These are phyloP conservation scores for Calvadosia cruxmelitensis DNA, from an alignment of 30 jellyfish, hydroid and myxozoan species.

Conservation along the genomic window DNA sequence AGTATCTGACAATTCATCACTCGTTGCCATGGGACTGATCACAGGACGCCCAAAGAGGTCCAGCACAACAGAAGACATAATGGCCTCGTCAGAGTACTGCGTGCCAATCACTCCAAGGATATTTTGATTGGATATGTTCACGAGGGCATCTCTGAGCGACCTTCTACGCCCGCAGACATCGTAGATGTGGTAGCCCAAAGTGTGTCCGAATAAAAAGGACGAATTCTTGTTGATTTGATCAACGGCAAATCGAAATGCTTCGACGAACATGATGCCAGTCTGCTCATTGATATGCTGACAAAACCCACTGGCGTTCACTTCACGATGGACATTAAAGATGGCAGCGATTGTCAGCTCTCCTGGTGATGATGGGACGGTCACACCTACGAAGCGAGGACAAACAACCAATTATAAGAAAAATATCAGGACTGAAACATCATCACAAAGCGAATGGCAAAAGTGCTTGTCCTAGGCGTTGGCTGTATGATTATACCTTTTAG, in stretches of 20 bases:
- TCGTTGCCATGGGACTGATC: conserved; percentile 51
- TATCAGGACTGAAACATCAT: no score
- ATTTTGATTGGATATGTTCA: neutral
- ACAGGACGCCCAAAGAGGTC: conserved; percentile 38
- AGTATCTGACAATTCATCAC: conserved; percentile 49
- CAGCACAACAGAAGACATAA: conserved; percentile 27
- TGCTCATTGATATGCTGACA: conserved; percentile 46
- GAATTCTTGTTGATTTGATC: conserved; percentile 33
- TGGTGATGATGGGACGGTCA: no score
- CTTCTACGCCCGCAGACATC: conserved; percentile 49
- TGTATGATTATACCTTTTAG: no score
- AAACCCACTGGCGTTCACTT: conserved; percentile 6
- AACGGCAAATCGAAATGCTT: conserved; percentile 65
- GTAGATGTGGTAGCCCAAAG: conserved; percentile 21
- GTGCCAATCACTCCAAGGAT: conserved; percentile 55
- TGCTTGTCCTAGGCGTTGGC: no score
- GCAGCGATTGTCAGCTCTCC: conserved; percentile 39
- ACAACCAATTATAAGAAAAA: no score
- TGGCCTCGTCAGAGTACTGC: conserved; percentile 58
- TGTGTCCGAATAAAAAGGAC: conserved; percentile 27
- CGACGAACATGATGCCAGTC: conserved; percentile 63
- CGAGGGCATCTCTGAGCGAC: conserved; percentile 19
- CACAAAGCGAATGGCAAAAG: no score
- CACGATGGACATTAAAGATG: conserved; percentile 25
- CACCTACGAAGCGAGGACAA: no score